Evolutionary conservation across 2,797 vertebrate species (phyloP), one percentile per base, ranked within the genome.

Genomic region (Betta splendens): DNA sequence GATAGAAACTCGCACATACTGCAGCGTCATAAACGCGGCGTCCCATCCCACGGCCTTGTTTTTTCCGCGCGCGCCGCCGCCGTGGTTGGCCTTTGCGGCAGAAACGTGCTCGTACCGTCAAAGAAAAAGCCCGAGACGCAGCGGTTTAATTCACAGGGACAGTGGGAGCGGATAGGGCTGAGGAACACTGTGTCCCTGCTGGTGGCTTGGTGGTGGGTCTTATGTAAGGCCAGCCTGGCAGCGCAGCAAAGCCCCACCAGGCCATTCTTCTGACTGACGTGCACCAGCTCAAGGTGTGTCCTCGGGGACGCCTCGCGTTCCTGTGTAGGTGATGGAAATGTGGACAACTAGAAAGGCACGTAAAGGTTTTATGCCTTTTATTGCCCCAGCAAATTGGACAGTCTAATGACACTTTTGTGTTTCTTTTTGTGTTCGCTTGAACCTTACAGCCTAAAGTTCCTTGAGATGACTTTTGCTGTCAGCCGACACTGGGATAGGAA

Each of bases 131-230:
- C 28, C 9, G 56, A 56, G 13, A 32, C 29, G 29, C n/a, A 22
- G 17, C 9, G 22, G 2, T 17, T 18, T 48, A 42, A 48, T 23
- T 58, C 25, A 25, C 35, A 61, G 26, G 46, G 63, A 40, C 52
- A 53, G 50, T 51, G 35, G 22, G 64, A 9, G 21, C 51, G 58
- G 45, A 69, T 38, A 36, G 50, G 49, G 69, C 28, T 28, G 61
- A 64, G 72, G 81, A 81, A 81, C 86, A 77, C 13, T 47, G 62
- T 85, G 87, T 88, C 68, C 84, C 70, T 78, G 59, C 75, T 74
- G 66, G 76, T 75, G 74, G 70, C 61, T 59, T 18, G 60, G 43
- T 69, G 71, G 64, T 66, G 63, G 76, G 58, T 17, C 81, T 87
- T 85, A 84, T 74, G 72, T 81, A 85, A 86, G 69, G 55, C 73